These are phyloP conservation scores for Chaunax sp. DNA, from an alignment of 2,797 vertebrate genomes.

Conservation along the genomic window DNA sequence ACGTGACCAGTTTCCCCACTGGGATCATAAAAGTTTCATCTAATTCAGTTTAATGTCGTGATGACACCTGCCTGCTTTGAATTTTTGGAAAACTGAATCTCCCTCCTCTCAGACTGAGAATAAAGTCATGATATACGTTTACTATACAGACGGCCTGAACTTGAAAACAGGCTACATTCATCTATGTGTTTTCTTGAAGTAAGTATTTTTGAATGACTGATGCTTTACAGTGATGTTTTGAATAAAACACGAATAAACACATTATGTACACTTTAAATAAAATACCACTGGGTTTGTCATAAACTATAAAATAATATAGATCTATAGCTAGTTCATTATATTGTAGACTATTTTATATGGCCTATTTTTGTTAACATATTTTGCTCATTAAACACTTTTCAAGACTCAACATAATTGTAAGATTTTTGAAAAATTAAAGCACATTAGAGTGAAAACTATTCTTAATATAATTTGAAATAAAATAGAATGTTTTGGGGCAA, in stretches of 20 bases:
- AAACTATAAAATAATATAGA: too few relatives aligned
- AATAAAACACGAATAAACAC: slow-evolving; percentile 31
- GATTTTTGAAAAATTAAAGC: too few relatives aligned
- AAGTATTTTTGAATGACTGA: background rate
- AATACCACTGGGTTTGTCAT: background rate
- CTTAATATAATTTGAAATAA: background rate
- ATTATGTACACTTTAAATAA: slow-evolving; percentile 2
- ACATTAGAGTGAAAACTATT: background rate
- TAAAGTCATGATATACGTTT: background rate
- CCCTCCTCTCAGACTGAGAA: background rate
- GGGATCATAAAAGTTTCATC: slow-evolving; percentile 41
- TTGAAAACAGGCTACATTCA: background rate
- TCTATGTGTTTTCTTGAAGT: background rate
- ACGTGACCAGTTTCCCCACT: slow-evolving; percentile 29
- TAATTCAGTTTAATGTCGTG: slow-evolving; percentile 23
- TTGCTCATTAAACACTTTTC: too few relatives aligned
- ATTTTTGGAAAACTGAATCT: too few relatives aligned
- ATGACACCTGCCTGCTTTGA: background rate
- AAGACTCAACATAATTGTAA: too few relatives aligned
- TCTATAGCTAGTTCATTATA: too few relatives aligned
- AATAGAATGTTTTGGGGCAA: background rate
- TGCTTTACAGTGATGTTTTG: slow-evolving; percentile 6
- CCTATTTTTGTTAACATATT: background rate
- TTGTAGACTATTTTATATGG: background rate
- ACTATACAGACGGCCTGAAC: too few relatives aligned